These are phyloP conservation scores for Apostichopus parvimensis DNA, from an alignment of 35 echinoderm and acorn worm species.

Conservation along the genomic window DNA sequence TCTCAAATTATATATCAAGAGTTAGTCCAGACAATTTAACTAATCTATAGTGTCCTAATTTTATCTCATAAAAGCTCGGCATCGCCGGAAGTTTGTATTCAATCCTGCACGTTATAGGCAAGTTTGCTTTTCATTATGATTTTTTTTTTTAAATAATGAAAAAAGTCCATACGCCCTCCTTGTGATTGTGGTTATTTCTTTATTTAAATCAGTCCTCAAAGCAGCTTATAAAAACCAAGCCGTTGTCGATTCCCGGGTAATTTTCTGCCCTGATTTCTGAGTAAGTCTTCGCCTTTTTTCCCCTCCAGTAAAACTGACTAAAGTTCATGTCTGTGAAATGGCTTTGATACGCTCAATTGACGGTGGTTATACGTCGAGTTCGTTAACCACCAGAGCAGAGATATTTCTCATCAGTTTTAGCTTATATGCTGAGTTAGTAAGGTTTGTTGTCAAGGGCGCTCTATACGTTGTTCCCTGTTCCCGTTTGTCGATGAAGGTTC, in stretches of 20 bases:
- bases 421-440: neutral
- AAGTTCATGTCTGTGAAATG: neutral
- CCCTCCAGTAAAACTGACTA: neutral
- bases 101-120: no score
- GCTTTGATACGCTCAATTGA: constrained; percentile 17
- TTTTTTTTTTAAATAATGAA: no score
- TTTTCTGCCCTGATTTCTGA: constrained; percentile 35
- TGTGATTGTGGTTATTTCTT: no score
- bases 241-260: neutral
- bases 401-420: neutral
- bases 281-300: neutral
- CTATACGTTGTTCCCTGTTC: neutral
- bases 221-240: no score
- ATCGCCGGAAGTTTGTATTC: no score
- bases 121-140: no score
- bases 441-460: constrained; percentile 16
- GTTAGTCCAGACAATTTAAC: no score
- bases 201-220: no score
- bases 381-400: constrained; percentile 20
- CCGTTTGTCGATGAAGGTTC: neutral
- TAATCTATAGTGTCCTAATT: no score
- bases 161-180: no score
- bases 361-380: neutral
- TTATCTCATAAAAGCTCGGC: no score
- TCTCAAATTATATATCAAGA: no score